A percentile compares a stretch with the other conserved stretches of the same genome.
phyloP scores from a whole-genome alignment of 2,888 invertebrate species.

The Prosapia bicincta region DNA sequence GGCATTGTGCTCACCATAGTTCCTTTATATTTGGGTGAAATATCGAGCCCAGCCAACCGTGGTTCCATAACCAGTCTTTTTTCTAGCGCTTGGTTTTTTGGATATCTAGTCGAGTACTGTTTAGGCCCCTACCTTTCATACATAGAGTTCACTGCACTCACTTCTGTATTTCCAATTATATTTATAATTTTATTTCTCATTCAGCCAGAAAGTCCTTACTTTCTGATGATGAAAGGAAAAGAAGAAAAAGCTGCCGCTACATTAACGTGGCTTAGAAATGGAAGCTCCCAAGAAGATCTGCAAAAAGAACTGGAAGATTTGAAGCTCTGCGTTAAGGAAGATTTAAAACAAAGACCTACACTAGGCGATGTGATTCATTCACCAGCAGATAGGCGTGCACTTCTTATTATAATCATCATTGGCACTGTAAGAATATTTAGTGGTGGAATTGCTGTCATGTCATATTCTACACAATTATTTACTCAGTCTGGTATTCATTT shows the following conservation, averaged over 20 bases:
- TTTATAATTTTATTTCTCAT: neutral
- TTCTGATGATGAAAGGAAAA: slow-evolving; percentile 5
- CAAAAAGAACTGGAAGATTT: slow-evolving; percentile 10
- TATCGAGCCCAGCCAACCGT: slow-evolving; percentile 36
- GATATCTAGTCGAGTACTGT: slow-evolving; percentile 19
- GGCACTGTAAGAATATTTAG: slow-evolving; percentile 21
- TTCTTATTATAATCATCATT: slow-evolving; percentile 25
- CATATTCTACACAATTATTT: slow-evolving; percentile 32
- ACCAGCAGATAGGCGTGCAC: slow-evolving; percentile 16
- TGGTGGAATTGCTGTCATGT: slow-evolving; percentile 26
- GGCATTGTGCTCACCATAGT: slow-evolving; percentile 38
- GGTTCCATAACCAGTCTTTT: slow-evolving; percentile 23
- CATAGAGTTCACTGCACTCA: neutral
- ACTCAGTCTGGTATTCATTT: slow-evolving; percentile 3
- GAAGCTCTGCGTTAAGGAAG: slow-evolving; percentile 22
- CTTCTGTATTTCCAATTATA: slow-evolving; percentile 2
- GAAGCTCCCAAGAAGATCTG: neutral
- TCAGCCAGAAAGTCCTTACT: slow-evolving; percentile 7
- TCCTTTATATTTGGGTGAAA: slow-evolving; percentile 39
- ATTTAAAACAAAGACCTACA: slow-evolving; percentile 19
- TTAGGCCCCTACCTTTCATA: slow-evolving; percentile 7
- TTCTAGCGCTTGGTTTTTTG: slow-evolving; percentile 4
- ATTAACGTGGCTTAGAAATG: neutral
- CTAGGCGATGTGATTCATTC: slow-evolving; percentile 25
- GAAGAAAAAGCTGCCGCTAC: neutral